A percentile compares a stretch with the other conserved stretches of the same genome.
Conservation (phyloP, 2,797 vertebrate species). For the Anguilla megastoma region DNA sequence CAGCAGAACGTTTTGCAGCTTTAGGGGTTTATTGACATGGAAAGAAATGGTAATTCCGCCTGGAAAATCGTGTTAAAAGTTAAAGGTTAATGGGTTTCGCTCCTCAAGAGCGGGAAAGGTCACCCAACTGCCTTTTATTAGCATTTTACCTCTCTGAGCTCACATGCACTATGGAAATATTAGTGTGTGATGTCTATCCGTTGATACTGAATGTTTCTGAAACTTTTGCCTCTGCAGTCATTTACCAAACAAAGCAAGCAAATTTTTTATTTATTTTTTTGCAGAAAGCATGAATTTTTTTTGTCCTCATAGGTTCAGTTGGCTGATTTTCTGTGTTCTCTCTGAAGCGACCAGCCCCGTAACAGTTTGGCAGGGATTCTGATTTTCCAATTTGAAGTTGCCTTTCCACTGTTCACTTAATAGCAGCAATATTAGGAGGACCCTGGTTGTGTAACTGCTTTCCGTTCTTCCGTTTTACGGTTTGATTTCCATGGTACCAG, state of each 20-base stretch:
- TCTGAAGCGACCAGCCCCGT: background rate
- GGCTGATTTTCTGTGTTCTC: background rate
- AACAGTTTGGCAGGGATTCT: slow-evolving; percentile 30
- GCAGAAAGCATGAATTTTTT: background rate
- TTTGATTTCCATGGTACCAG: slow-evolving; percentile 33
- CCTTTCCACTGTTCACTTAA: slow-evolving; percentile 26
- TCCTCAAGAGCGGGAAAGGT: background rate
- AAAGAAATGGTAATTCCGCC: slow-evolving; percentile 17
- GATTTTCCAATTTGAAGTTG: slow-evolving; percentile 39
- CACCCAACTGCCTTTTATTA: slow-evolving; percentile 6
- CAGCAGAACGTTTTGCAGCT: slow-evolving; percentile 3
- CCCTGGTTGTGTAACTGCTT: slow-evolving; percentile 11
- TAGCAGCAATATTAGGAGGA: slow-evolving; percentile 20
- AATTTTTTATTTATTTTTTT: background rate
- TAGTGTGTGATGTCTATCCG: background rate
- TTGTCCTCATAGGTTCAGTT: background rate
- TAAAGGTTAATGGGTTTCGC: slow-evolving; percentile 8
- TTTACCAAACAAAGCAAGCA: slow-evolving; percentile 1
- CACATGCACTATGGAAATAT: background rate
- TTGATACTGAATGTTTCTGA: background rate
- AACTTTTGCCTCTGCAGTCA: background rate
- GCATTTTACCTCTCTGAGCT: background rate
- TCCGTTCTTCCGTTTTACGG: background rate
- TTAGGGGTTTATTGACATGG: slow-evolving; percentile 14
- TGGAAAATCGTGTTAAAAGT: slow-evolving; percentile 24